Evolutionary conservation across 2,888 invertebrate genomes (phyloP), one percentile per base, ranked within the genome.

Genomic region (Ceraclea dissimilis): DNA sequence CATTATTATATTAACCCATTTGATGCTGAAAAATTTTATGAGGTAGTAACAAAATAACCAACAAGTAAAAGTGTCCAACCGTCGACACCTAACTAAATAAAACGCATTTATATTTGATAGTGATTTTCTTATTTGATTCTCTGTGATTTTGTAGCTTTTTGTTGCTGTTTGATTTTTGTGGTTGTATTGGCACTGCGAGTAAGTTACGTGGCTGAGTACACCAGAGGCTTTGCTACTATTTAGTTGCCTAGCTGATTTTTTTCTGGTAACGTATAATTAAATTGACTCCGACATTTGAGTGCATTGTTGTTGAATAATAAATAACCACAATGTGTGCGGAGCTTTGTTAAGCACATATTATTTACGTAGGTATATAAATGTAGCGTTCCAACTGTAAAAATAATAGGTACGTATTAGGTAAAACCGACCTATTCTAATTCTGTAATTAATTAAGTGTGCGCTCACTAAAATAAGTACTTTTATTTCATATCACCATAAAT

Each of bases 291-390:
- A 57, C 57, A 55, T 61, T 57, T 59, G 53, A 56, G 57, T 59
- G 59, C 59, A 59, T 59, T 59, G 59, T 39, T 61, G 56, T 55
- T 53, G 59, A 53, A 61, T 58, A 58, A 61, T 56, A 59, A 61
- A 61, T 59, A 59, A 59, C 61, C 61, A 52, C 59, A 61, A 52
- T 58, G 60, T 58, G 58, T 57, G 51, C 22, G 51, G 47, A 44
- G 31, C 31, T 8, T 31, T 31, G 11, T 8, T 31, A 31, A 31
- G 31, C 31, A 31, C 8, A 31, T 11, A 11, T 8, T 11, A 31
- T 31, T 11, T 31, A 31, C 11, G 11, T 31, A 31, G 8, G 31
- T 8, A 31, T 11, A 31, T 31, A 31, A 6, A 31, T 8, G 11
- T 8, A 6, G 11, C 31, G 11, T 31, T 11, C 8, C 31, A 31